These are phyloP conservation scores for Pedetes capensis DNA, from an alignment of 2,113 vertebrate genomes.

Conservation along the genomic window DNA sequence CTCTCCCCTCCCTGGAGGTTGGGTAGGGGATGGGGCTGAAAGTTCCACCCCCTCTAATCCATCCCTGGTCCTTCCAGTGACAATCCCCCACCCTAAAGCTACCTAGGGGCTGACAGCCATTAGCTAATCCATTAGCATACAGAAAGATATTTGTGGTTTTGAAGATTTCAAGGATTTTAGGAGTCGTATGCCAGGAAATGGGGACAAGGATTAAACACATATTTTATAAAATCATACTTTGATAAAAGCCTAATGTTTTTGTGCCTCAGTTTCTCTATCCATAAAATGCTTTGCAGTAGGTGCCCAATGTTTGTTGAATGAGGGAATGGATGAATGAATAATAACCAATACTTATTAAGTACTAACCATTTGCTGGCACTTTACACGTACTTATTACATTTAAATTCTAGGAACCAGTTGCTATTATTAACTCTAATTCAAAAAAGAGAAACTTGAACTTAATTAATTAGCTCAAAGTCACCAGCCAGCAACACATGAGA, in stretches of 20 bases:
- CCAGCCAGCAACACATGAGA: neutral
- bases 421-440: neutral
- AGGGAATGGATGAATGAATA: neutral
- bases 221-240: neutral
- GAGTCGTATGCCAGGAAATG: neutral
- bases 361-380: neutral
- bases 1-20: neutral
- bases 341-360: neutral
- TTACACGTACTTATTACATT: neutral
- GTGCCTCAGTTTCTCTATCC: neutral
- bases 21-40: neutral
- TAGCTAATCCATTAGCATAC: neutral
- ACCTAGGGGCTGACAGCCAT: neutral
- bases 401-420: neutral
- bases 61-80: neutral
- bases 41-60: neutral
- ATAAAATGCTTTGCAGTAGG: neutral
- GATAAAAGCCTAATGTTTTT: neutral
- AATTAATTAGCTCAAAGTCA: constrained; percentile 5
- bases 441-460: neutral
- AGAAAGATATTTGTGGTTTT: neutral
- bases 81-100: neutral
- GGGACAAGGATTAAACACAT: neutral
- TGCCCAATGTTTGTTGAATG: neutral
- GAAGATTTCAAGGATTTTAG: neutral